A percentile compares a stretch with the other conserved stretches of the same genome.
phyloP scores from a whole-genome alignment of 2,888 invertebrate species.

The Osedax frankpressi region DNA sequence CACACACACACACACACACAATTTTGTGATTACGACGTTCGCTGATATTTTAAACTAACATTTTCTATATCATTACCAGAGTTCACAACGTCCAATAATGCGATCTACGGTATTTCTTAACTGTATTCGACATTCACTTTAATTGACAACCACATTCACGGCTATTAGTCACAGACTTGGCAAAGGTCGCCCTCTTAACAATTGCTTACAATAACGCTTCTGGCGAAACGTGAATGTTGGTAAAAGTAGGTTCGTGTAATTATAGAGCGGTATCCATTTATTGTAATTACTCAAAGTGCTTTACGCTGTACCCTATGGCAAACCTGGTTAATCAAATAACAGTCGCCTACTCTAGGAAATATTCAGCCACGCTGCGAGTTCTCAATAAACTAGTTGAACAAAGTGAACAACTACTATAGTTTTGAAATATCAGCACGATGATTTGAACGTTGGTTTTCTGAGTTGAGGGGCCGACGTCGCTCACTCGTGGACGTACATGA shows the following conservation, averaged over 20 bases:
- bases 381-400: neutral
- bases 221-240: neutral
- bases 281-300: neutral
- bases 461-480: neutral
- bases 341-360: neutral
- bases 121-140: neutral
- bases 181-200: neutral
- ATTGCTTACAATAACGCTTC: neutral
- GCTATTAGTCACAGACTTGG: neutral
- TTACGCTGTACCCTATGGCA: neutral
- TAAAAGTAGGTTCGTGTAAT: neutral
- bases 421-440: neutral
- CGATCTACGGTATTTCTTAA: neutral
- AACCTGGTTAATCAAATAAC: neutral
- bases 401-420: neutral
- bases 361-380: neutral
- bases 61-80: neutral
- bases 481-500: too few relatives aligned
- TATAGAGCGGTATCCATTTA: slow-evolving; percentile 4
- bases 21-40: too few relatives aligned
- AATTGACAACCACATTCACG: neutral
- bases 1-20: too few relatives aligned
- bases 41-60: neutral
- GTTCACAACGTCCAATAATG: neutral
- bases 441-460: slow-evolving; percentile 5